Base-by-base conservation (phyloP, 1,140 invertebrate genomes). In the Leptestheria dahalacensis region DNA sequence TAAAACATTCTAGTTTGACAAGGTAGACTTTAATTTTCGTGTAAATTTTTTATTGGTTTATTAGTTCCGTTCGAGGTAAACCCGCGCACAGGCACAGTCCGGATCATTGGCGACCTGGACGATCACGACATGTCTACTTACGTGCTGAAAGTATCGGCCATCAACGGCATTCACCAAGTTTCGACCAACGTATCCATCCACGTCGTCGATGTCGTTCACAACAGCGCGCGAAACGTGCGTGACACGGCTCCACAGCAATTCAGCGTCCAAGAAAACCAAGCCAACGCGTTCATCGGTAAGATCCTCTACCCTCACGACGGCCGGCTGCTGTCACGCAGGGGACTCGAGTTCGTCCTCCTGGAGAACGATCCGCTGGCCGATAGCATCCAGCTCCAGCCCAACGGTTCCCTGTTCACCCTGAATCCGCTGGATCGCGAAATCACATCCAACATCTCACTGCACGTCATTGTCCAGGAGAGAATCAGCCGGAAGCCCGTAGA, bases 11-110 rank as follows among this genome's bases (percentile, higher is more conserved):
- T n/a, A n/a, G n/a, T n/a, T n/a, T n/a, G n/a, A n/a, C n/a, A 24
- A 53, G 1, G 25, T 57, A 61, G 24, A 18, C 49, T 11, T 63
- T 63, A 58, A 59, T 47, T 52, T 56, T 64, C 51, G 0, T 1
- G 6, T 47, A 21, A 23, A 49, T 15, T 26, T 10, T 29, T 54
- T 54, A 26, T 9, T 24, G 29, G 18, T 9, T 9, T 9, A 54
- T 18, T 57, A 88, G 85, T 94, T 58, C 87, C 89, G 6, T 91
- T 92, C 71, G 86, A 83, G 15, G 87, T 95, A 29, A 89, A 95
- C 72, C 84, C 90, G 64, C 74, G 83, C 60, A 88, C 85, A 6
- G 91, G 91, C 2, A 85, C 86, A 1, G 88, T 96, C 24, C 88
- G 84, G 4, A 87, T 92, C 0, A 81, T 88, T 12, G 78, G 87